Evolutionary conservation across 1,140 invertebrate species (phyloP).

Genomic region (Hyles vespertilio): DNA sequence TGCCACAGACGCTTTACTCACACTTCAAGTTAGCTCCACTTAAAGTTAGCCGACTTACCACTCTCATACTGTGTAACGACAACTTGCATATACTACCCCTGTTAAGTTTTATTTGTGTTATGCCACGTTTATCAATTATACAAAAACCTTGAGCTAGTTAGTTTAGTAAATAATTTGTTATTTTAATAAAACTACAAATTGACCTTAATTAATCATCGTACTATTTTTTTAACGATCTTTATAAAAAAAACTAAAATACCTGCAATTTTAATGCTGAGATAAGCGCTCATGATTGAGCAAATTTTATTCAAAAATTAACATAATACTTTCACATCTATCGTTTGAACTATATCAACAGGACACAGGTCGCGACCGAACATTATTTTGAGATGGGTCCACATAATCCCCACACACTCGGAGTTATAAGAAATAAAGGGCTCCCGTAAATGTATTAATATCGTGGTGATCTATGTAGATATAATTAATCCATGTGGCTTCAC

Average conservation of each 20-base stretch:
- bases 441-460: not conserved
- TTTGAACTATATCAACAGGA: slow-evolving; percentile 3
- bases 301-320: slow-evolving; percentile 5
- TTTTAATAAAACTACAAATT: too few relatives aligned
- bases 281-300: not conserved
- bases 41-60: slow-evolving; percentile 41
- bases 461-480: too few relatives aligned
- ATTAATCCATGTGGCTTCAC: too few relatives aligned
- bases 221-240: not conserved
- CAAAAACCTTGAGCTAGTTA: too few relatives aligned
- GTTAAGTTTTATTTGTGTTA: too few relatives aligned
- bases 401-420: not conserved
- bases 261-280: not conserved
- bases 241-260: not conserved
- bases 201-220: too few relatives aligned
- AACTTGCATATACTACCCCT: slow-evolving; percentile 26
- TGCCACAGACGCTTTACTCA: slow-evolving; percentile 50
- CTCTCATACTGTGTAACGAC: slow-evolving; percentile 53
- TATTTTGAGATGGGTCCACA: slow-evolving; percentile 1
- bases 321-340: slow-evolving; percentile 2
- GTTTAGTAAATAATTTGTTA: too few relatives aligned
- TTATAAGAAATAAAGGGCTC: slow-evolving; percentile 1
- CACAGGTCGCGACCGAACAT: slow-evolving; percentile 1
- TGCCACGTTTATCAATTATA: too few relatives aligned
- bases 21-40: slow-evolving; percentile 50